A percentile compares a stretch with the other conserved stretches of the same genome.
Conservation (phyloP, 2,797 vertebrate species). For the Loris lydekkerianus region DNA sequence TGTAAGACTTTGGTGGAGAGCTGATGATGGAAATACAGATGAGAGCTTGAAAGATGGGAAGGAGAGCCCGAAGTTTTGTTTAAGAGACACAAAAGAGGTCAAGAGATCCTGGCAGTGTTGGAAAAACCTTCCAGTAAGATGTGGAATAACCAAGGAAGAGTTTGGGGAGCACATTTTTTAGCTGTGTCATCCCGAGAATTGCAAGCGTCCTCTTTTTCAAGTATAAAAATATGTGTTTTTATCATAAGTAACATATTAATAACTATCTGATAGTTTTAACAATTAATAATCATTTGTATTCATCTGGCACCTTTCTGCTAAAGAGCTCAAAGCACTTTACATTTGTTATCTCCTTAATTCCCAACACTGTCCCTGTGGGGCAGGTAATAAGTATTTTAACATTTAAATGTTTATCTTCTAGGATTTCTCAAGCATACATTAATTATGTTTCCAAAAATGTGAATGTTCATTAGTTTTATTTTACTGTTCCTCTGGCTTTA, state of each 20-base stretch:
- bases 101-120: neutral
- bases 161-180: neutral
- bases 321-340: constrained; percentile 81
- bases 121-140: neutral
- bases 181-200: neutral
- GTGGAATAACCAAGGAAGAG: neutral
- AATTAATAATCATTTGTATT: constrained; percentile 82
- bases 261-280: constrained; percentile 74
- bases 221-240: constrained; percentile 58
- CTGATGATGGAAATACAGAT: neutral
- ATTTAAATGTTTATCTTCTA: constrained; percentile 85
- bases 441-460: constrained; percentile 83
- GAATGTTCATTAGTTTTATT: constrained; percentile 81
- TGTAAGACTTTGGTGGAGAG: neutral
- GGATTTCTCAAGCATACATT: constrained; percentile 82
- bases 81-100: neutral
- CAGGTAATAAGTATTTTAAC: constrained; percentile 84
- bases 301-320: constrained; percentile 78
- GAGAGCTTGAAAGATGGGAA: neutral
- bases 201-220: constrained; percentile 58
- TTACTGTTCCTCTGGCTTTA: constrained; percentile 82
- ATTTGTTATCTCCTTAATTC: constrained; percentile 84
- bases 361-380: constrained; percentile 79
- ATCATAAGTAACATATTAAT: constrained; percentile 67
- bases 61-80: neutral